These are phyloP conservation scores for Hirtodrosophila trivittata DNA, from an alignment of 2,888 invertebrate genomes.

Conservation along the genomic window DNA sequence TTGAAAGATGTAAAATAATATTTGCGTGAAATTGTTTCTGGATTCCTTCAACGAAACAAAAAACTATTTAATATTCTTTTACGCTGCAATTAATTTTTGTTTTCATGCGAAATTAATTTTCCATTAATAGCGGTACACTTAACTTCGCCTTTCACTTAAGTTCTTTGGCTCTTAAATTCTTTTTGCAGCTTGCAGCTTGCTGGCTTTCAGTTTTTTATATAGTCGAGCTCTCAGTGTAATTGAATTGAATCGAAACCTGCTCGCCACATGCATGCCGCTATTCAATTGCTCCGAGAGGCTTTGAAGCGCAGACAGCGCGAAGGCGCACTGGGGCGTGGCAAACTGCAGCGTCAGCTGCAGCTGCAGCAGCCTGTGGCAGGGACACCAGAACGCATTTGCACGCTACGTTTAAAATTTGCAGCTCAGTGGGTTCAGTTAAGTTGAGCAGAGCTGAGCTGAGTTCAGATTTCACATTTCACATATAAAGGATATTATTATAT, in stretches of 20 bases:
- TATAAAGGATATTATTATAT: conserved; percentile 28
- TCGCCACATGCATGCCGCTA: conserved; percentile 9
- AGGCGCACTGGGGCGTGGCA: conserved; percentile 1
- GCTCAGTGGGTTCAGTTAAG: conserved; percentile 34
- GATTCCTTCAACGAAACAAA: no score
- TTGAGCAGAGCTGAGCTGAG: conserved; percentile 3
- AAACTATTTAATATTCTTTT: no score
- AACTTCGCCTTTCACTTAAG: no score
- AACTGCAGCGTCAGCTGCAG: background rate
- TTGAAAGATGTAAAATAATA: no score
- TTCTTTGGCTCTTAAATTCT: background rate
- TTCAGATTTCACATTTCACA: conserved; percentile 23
- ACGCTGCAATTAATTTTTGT: no score
- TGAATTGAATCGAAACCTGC: conserved; percentile 51
- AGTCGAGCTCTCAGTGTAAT: conserved; percentile 52
- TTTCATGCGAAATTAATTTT: no score
- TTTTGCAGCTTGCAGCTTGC: background rate
- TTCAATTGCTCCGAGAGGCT: conserved; percentile 11
- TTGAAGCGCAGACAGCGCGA: background rate
- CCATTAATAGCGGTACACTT: no score
- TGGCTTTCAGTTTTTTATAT: conserved; percentile 17
- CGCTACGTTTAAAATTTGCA: conserved; percentile 36
- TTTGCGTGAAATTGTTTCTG: no score
- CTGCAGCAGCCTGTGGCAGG: conserved; percentile 12
- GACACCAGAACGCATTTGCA: conserved; percentile 24